phyloP scores from a whole-genome alignment of 53 echinoderm and acorn worm genomes.

The Antedon mediterranea region DNA sequence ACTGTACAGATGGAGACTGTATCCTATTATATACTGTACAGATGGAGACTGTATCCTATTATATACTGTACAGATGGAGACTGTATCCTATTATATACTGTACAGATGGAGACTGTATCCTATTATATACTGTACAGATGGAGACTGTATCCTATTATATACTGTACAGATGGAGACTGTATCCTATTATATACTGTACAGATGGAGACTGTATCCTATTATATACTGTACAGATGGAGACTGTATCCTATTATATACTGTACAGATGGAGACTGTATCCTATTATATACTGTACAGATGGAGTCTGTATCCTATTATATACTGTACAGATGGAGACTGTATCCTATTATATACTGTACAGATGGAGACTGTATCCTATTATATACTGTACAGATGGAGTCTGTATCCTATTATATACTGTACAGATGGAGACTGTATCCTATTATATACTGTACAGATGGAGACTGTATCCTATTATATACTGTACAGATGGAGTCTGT shows the following conservation, averaged over 20 bases:
- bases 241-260: too few species aligned
- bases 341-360: too few species aligned
- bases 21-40: too few species aligned
- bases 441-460: too few species aligned
- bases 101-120: background rate
- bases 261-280: background rate
- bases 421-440: background rate
- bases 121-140: too few species aligned
- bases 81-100: too few species aligned
- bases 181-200: too few species aligned
- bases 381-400: background rate
- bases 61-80: background rate
- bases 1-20: background rate
- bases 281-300: too few species aligned
- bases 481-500: background rate
- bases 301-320: too few species aligned
- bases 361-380: background rate
- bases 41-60: background rate
- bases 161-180: background rate
- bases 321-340: background rate
- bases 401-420: too few species aligned
- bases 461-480: too few species aligned
- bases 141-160: too few species aligned
- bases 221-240: background rate
- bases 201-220: background rate